A percentile compares a stretch with the other conserved stretches of the same genome.
These are phyloP conservation scores for Mesaphorura yosii DNA, from an alignment of 1,140 invertebrate species.

Conservation along the genomic window DNA sequence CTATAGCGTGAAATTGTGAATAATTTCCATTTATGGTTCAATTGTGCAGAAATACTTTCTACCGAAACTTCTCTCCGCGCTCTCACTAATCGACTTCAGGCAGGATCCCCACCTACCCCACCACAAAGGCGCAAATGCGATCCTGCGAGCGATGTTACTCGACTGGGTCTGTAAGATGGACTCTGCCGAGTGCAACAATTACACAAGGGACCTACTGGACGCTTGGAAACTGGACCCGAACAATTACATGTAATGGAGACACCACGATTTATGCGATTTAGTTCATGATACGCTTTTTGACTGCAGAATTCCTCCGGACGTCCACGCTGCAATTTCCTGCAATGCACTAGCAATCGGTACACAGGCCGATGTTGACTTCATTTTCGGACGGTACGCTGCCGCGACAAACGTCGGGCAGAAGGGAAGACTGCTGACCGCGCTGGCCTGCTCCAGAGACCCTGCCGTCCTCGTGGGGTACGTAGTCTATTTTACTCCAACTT, in stretches of 20 bases:
- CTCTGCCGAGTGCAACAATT: conserved; percentile 1
- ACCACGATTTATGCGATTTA: neutral
- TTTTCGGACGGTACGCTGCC: neutral
- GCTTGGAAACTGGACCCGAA: conserved; percentile 14
- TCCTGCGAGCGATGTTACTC: conserved; percentile 9
- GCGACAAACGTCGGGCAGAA: no score
- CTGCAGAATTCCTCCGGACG: neutral
- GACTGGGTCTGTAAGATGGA: conserved; percentile 18
- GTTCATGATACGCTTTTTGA: no score
- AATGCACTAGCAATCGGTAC: neutral
- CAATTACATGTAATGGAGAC: neutral
- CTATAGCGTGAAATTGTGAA: no score
- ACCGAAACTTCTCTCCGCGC: conserved; percentile 10
- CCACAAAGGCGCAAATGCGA: conserved; percentile 4
- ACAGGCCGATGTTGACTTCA: neutral
- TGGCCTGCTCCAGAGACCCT: no score
- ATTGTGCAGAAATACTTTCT: conserved; percentile 14
- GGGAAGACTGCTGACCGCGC: no score
- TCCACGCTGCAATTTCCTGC: conserved; percentile 8
- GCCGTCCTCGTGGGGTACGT: no score
- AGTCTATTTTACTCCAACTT: no score
- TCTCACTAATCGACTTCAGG: conserved; percentile 13
- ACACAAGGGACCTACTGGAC: conserved; percentile 2
- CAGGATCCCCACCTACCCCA: no score
- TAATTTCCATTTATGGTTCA: no score